Evolutionary conservation across 2,888 invertebrate species (phyloP).

Genomic region (Drosophila lacicola): DNA sequence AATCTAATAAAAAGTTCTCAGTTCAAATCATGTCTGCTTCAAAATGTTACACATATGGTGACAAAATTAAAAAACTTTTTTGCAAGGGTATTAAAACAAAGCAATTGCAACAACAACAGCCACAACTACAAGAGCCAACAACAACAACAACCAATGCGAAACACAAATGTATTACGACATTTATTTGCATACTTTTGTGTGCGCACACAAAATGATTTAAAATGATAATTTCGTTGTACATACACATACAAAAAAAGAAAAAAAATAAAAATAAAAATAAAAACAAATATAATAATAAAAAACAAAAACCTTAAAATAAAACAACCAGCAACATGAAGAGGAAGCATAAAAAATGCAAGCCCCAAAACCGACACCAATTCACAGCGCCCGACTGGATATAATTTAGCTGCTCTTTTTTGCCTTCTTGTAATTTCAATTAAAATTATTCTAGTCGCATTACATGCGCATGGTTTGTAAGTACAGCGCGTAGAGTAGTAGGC

Average conservation of each 20-base stretch:
- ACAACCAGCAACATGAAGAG: constrained; percentile 14
- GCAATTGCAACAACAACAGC: constrained; percentile 12
- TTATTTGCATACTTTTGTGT: constrained; percentile 75
- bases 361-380: constrained; percentile 12
- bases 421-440: constrained; percentile 75
- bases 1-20: neutral
- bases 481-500: neutral
- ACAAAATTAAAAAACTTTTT: constrained; percentile 11
- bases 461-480: constrained; percentile 32
- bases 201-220: constrained; percentile 75
- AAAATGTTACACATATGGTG: constrained; percentile 1
- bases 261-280: constrained; percentile 9
- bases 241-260: constrained; percentile 13
- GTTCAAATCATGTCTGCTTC: neutral
- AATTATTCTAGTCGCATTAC: constrained; percentile 66
- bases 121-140: constrained; percentile 1
- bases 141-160: constrained; percentile 30
- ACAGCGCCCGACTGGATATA: constrained; percentile 40
- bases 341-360: constrained; percentile 13
- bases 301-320: constrained; percentile 8
- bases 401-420: constrained; percentile 46
- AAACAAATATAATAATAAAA: constrained; percentile 15
- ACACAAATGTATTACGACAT: constrained; percentile 63
- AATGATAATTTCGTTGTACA: constrained; percentile 67
- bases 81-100: constrained; percentile 44